These are phyloP conservation scores for Columba guinea DNA, from an alignment of 2,797 vertebrate genomes.

Conservation along the genomic window DNA sequence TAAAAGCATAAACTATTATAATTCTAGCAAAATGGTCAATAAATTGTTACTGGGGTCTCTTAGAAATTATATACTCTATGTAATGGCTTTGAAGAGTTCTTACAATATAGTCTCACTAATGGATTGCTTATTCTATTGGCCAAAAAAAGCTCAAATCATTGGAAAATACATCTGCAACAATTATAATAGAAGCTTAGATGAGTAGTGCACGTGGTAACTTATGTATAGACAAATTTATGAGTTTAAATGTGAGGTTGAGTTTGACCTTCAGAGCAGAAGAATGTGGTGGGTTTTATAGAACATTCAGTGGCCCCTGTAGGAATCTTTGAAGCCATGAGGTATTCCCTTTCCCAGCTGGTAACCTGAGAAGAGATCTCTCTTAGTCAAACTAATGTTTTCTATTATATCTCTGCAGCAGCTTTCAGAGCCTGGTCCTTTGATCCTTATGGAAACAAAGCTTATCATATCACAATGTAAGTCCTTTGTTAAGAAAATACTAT, in stretches of 20 bases:
- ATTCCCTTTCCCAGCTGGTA: not conserved
- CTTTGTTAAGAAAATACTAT: not conserved
- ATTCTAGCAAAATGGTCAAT: not conserved
- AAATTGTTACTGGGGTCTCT: not conserved
- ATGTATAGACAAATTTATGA: rapidly evolving
- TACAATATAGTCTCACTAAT: not conserved
- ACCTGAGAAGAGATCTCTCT: not conserved
- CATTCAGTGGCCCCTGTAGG: not conserved
- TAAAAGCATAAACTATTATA: not conserved
- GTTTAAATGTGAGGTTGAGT: not conserved
- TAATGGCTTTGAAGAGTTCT: not conserved
- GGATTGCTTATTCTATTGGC: not conserved
- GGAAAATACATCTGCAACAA: not conserved
- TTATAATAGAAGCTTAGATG: not conserved
- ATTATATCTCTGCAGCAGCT: not conserved
- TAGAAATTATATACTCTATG: not conserved
- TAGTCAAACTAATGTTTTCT: not conserved
- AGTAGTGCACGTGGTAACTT: not conserved
- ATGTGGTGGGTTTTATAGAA: not conserved
- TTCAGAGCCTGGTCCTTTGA: not conserved
- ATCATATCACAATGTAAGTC: not conserved
- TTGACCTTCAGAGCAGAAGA: not conserved
- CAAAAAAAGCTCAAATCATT: not conserved
- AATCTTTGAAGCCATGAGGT: not conserved
- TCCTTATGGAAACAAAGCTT: not conserved